Evolutionary conservation across 1,140 invertebrate genomes (phyloP).

Genomic region (Ceratoteleas bidentatus): DNA sequence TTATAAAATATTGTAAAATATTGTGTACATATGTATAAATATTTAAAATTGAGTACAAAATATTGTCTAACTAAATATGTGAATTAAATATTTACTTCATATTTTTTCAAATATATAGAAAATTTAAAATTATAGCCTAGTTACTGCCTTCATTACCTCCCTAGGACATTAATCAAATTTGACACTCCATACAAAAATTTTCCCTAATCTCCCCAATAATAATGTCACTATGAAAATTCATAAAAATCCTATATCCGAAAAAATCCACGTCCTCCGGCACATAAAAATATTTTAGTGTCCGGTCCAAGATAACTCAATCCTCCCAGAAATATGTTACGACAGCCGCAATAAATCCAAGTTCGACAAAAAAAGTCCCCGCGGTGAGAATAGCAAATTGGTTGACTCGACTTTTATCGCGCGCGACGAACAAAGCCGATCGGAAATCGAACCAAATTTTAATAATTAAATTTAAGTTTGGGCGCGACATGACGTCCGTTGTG

Average conservation of each 20-base stretch:
- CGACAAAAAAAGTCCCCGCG: conserved; percentile 30
- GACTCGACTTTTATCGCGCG: conserved; percentile 33
- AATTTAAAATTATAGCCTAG: too few relatives aligned
- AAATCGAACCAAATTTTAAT: conserved; percentile 22
- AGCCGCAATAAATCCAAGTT: conserved; percentile 55
- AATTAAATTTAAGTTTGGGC: conserved; percentile 30
- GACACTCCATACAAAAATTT: too few relatives aligned
- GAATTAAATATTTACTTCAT: too few relatives aligned
- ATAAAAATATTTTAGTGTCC: background rate
- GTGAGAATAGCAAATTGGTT: conserved; percentile 61
- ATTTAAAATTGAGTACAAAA: too few relatives aligned
- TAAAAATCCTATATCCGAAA: background rate
- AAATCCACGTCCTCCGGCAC: background rate
- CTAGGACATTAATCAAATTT: too few relatives aligned
- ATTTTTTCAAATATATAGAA: too few relatives aligned
- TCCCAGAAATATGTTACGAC: conserved; percentile 46
- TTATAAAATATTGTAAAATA: too few relatives aligned
- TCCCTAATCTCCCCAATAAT: too few relatives aligned
- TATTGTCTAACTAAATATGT: too few relatives aligned
- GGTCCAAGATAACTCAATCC: conserved; percentile 40
- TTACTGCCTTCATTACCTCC: too few relatives aligned
- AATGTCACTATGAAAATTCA: too few relatives aligned
- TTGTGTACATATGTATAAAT: too few relatives aligned
- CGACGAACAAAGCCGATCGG: conserved; percentile 18
- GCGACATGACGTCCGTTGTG: conserved; percentile 35